Conservation (phyloP, 1,140 invertebrate species). For the Listronotus oregonensis region DNA sequence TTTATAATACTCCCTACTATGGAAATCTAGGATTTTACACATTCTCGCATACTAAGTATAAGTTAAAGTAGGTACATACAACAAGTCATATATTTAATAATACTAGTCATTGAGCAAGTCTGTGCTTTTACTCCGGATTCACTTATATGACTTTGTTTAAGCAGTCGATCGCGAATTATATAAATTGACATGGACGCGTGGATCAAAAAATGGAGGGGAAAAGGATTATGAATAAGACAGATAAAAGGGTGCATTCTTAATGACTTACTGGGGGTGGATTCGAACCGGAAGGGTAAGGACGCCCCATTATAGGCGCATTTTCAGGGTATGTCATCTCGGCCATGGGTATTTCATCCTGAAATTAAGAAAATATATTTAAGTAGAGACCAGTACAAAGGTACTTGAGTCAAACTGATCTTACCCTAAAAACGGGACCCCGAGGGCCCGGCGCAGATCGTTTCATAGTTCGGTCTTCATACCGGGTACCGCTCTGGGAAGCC, state of each 20-base stretch:
- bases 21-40: slow-evolving; percentile 4
- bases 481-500: slow-evolving; percentile 90
- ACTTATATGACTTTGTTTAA: slow-evolving; percentile 30
- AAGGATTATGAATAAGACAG: slow-evolving; percentile 21
- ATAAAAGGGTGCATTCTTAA: slow-evolving; percentile 44
- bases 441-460: slow-evolving; percentile 64
- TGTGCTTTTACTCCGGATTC: slow-evolving; percentile 38
- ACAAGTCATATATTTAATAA: slow-evolving; percentile 40
- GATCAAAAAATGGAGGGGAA: slow-evolving; percentile 33
- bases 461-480: slow-evolving; percentile 91
- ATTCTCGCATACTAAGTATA: slow-evolving; percentile 42
- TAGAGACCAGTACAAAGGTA: background rate
- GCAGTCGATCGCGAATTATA: slow-evolving; percentile 40
- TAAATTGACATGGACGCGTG: slow-evolving; percentile 50
- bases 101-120: slow-evolving; percentile 48
- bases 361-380: slow-evolving; percentile 14
- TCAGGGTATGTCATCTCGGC: slow-evolving; percentile 75
- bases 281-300: slow-evolving; percentile 61
- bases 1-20: background rate
- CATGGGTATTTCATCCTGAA: slow-evolving; percentile 75
- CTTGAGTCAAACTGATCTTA: slow-evolving; percentile 33
- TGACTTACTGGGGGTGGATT: slow-evolving; percentile 63
- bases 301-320: slow-evolving; percentile 59
- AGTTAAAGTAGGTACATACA: slow-evolving; percentile 39
- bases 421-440: slow-evolving; percentile 50